A percentile compares a stretch with the other conserved stretches of the same genome.
Conservation (phyloP, 2,797 vertebrate species). For the Pteropus rufus region DNA sequence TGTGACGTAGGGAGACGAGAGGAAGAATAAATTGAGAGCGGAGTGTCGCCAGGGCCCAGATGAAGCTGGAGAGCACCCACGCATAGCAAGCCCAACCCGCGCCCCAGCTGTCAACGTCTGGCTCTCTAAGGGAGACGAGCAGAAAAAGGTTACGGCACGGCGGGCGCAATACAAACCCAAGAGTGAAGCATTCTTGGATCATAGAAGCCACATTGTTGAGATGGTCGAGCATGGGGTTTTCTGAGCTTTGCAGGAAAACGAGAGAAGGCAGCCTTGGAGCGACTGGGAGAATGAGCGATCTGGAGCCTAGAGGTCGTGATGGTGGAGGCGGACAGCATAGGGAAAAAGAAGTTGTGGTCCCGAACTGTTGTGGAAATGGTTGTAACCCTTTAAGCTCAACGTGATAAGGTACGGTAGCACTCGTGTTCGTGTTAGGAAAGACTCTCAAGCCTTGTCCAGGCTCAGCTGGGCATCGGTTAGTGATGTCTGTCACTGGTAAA, state of each 20-base stretch:
- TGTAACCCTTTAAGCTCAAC: not conserved
- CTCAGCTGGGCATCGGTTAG: not conserved
- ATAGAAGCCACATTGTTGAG: not conserved
- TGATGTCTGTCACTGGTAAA: not conserved
- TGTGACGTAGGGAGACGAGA: not conserved
- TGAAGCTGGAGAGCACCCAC: not conserved
- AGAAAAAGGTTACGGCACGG: not conserved
- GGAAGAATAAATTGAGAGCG: not conserved
- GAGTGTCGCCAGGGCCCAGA: not conserved
- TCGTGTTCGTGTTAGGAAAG: not conserved
- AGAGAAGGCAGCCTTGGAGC: not conserved
- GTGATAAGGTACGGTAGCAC: not conserved
- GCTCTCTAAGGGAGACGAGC: not conserved
- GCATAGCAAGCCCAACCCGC: fast-evolving
- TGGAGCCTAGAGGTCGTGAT: not conserved
- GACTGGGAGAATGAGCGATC: not conserved
- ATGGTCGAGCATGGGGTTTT: not conserved
- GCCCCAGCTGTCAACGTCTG: not conserved
- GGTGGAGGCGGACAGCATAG: not conserved
- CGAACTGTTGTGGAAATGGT: not conserved
- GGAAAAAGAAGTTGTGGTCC: not conserved
- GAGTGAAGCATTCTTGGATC: not conserved
- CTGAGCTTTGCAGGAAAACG: not conserved
- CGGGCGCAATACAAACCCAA: not conserved
- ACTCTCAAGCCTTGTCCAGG: not conserved